phyloP scores from a whole-genome alignment of 2,797 vertebrate genomes.

The Crocidura indochinensis region DNA sequence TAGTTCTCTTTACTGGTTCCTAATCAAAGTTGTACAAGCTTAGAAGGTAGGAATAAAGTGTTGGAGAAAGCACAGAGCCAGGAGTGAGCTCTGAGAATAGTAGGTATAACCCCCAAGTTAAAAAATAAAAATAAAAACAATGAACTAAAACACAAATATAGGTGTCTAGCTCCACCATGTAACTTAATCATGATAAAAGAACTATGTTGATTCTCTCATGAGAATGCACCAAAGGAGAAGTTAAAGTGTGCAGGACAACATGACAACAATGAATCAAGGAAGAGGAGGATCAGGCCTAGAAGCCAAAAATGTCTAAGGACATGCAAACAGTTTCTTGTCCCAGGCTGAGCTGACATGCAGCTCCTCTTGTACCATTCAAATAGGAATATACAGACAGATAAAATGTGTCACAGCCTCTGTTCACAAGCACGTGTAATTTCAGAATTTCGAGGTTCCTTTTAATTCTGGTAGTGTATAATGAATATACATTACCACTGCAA shows the following conservation, averaged over 20 bases:
- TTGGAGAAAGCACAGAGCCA: no score
- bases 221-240: neutral
- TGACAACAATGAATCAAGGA: fast-evolving
- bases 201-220: neutral
- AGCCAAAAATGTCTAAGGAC: fast-evolving
- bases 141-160: no score
- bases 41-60: neutral
- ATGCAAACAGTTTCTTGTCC: neutral
- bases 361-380: no score
- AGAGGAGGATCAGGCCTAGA: neutral
- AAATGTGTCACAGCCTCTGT: neutral
- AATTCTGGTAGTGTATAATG: neutral
- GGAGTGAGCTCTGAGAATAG: no score
- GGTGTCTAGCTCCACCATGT: neutral
- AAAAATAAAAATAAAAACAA: no score
- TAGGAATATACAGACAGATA: neutral
- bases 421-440: neutral
- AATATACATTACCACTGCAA: no score
- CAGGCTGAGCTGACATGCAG: neutral
- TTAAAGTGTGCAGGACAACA: neutral
- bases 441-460: neutral
- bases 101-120: no score
- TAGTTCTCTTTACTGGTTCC: neutral
- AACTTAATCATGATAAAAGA: neutral
- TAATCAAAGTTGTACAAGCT: fast-evolving